Percentiles rank a stretch among this genome's conserved stretches.
phyloP scores from a whole-genome alignment of 2,888 invertebrate genomes.

The Eristalis intricaria region DNA sequence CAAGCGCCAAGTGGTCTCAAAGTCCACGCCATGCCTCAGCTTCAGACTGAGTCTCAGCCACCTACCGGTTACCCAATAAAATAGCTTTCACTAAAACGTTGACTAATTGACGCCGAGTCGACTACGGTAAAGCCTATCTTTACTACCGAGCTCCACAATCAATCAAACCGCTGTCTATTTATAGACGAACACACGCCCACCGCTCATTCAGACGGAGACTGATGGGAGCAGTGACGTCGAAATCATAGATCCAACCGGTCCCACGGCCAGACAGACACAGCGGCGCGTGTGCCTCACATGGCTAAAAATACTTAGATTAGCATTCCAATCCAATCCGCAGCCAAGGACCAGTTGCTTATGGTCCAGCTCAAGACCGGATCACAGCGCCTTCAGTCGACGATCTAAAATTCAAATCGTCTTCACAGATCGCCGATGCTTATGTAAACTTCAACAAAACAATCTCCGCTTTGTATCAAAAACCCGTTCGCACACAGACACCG shows the following conservation, averaged over 20 bases:
- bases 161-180: neutral
- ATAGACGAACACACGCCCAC: neutral
- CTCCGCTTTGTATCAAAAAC: neutral
- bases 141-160: neutral
- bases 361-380: neutral
- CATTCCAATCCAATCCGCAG: slow-evolving; percentile 37
- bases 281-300: slow-evolving; percentile 10
- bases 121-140: neutral
- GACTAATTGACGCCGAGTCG: neutral
- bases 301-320: neutral
- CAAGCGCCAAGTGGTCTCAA: no score
- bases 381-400: neutral
- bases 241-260: slow-evolving; percentile 9
- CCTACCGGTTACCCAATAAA: neutral
- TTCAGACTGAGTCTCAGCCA: no score
- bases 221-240: neutral
- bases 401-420: neutral
- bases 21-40: no score
- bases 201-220: neutral
- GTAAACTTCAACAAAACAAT: neutral
- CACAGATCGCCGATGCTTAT: neutral
- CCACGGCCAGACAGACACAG: slow-evolving; percentile 15
- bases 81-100: neutral
- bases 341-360: slow-evolving; percentile 39
- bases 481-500: neutral